Base-by-base conservation (phyloP, 2,888 invertebrate species). In the Dasysyrphus albostriatus region DNA sequence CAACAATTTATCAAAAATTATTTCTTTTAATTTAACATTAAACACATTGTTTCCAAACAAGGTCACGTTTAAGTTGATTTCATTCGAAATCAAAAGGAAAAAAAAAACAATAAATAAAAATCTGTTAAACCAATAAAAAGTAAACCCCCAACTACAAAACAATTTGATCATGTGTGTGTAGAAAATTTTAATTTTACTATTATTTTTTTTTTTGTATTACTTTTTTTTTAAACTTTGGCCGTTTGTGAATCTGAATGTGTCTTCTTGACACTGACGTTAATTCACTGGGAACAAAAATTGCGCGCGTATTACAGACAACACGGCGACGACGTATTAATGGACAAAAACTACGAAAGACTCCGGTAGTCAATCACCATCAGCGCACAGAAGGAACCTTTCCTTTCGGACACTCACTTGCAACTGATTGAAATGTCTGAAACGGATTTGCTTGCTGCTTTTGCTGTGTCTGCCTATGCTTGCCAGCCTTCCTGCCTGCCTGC, bases 371-470 rank as follows among this genome's bases (percentile, higher is more conserved):
- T 39, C 65, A 85, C 73, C 82, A 24, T 24, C 24, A 74, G 69
- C 83, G 47, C 32, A 78, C 74, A 83, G 65, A 83, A 65, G 78
- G 79, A 78, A 87, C 87, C 87, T 87, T 72, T 72, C 69, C 78
- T 39, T 59, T 79, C 83, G 83, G 78, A 75, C 83, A 87, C 87
- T 79, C 78, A 75, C 83, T 87, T 79, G 87, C 78, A 87, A 87
- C 87, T 87, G 87, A 87, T 87, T 83, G 87, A 87, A 87, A 87
- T 83, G 78, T 82, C 75, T 69, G 54, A 82, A 82, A 76, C 42
- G 73, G 77, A 85, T 82, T 85, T 81, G 69, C 76, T 77, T 82
- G 65, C 42, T 69, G 51, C 24, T 24, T 39, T 6, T 39, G 14
- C 39, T 39, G 19, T 39, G 37, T 34, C 32, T 44, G 47, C 10